These are phyloP conservation scores for Spondyliosoma cantharus DNA, from an alignment of 2,797 vertebrate genomes.

Conservation along the genomic window DNA sequence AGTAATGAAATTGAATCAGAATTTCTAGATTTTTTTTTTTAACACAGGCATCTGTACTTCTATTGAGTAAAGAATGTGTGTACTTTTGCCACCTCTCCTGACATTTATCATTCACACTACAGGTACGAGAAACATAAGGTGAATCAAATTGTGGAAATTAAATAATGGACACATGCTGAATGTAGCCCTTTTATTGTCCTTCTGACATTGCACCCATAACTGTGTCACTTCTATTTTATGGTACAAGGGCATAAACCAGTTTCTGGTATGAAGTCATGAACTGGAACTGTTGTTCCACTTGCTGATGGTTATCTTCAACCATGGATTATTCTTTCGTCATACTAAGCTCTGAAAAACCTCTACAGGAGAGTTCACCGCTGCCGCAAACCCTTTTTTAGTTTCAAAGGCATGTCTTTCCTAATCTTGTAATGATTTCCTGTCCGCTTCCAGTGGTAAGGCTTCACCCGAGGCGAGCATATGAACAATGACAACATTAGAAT, in stretches of 20 bases:
- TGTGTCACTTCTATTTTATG: constrained; percentile 15
- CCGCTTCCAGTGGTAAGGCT: constrained; percentile 32
- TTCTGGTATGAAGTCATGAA: constrained; percentile 36
- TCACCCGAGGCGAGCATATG: constrained; percentile 11
- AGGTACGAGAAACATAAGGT: not conserved
- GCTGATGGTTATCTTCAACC: constrained; percentile 50
- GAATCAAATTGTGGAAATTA: not conserved
- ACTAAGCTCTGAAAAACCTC: constrained; percentile 33
- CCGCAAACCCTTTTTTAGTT: constrained; percentile 30
- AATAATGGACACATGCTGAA: constrained; percentile 13
- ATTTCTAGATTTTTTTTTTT: too few species aligned
- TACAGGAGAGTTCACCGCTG: constrained; percentile 45
- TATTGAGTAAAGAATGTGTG: too few species aligned
- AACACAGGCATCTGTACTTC: too few species aligned
- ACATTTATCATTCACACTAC: not conserved
- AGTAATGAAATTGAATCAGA: too few species aligned
- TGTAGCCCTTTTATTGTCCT: constrained; percentile 13
- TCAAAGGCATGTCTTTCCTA: constrained; percentile 43
- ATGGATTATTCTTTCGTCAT: constrained; percentile 28
- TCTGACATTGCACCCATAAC: constrained; percentile 11
- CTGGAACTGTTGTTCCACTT: constrained; percentile 42
- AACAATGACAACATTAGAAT: constrained; percentile 45
- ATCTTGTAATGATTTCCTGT: constrained; percentile 57
- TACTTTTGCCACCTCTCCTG: too few species aligned
- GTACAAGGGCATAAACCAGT: constrained; percentile 40